These are phyloP conservation scores for Glaucidium brasilianum DNA, from an alignment of 2,113 vertebrate genomes.

Conservation along the genomic window DNA sequence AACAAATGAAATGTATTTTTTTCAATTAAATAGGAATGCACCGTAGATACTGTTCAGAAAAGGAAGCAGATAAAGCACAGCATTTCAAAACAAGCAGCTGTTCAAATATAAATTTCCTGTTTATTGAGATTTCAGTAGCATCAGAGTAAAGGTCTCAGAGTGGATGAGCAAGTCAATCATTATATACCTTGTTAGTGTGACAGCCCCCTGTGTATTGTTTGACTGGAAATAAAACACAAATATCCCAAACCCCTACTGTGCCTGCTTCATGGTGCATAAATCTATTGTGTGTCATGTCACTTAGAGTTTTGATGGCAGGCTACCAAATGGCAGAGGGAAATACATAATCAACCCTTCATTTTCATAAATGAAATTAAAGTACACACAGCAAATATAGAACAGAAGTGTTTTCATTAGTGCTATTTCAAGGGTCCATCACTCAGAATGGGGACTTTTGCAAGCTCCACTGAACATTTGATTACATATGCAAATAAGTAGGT, in stretches of 20 bases:
- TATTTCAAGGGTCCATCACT: neutral
- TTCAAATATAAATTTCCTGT: conserved; percentile 74
- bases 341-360: conserved; percentile 56
- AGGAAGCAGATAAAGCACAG: conserved; percentile 14
- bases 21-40: neutral
- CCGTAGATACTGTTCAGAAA: conserved; percentile 6
- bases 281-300: conserved; percentile 59
- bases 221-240: conserved; percentile 77
- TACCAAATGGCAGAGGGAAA: conserved; percentile 71
- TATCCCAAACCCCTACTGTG: conserved; percentile 68
- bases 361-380: conserved; percentile 53
- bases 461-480: neutral
- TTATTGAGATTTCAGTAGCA: conserved; percentile 72
- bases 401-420: conserved; percentile 30
- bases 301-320: conserved; percentile 72
- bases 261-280: conserved; percentile 72
- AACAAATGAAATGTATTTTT: neutral
- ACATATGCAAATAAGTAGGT: neutral
- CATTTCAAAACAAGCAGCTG: conserved; percentile 69
- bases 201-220: conserved; percentile 76
- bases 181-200: conserved; percentile 79
- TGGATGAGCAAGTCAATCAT: conserved; percentile 77
- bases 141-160: conserved; percentile 70
- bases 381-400: conserved; percentile 8
- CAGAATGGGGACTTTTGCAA: neutral